Base-by-base conservation (phyloP, 37 sponge, comb jelly and placozoan genomes). In the Halichondria panicea region DNA sequence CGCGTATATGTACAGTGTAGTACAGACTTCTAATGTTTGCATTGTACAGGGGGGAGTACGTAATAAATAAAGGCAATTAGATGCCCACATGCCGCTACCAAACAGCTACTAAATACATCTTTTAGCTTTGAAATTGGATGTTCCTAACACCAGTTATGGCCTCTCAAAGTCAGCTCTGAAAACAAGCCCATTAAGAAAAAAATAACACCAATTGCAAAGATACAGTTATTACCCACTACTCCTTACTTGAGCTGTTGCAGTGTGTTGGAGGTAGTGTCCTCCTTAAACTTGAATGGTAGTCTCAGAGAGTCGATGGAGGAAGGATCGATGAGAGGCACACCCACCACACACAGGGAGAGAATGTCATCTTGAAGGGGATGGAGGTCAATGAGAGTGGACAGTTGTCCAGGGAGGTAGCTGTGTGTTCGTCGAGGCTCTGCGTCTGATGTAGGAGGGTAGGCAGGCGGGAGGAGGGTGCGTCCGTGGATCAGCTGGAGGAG, bases 321-420 rank as follows among this genome's bases (percentile, higher is more conserved):
- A 11, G 25, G 36, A n/a, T 62, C 68, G 25, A 89, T 83, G 43
- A 79, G 48, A 1, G 89, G 89, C 68, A 75, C 84, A 19, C 89
- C 89, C 0, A 75, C 80, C 0, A 89, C 38, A 37, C 48, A 84
- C 8, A 53, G 53, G 25, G 57, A 39, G 12, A 83, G 37, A 0
- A 89, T 50, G 45, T 83, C 89, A 6, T 89, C 84, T 75, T 89
- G 89, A 9, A 89, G 80, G 15, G 38, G 32, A 11, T 65, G 53
- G 0, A 84, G 73, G 60, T 84, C 45, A 52, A 83, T 52, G 30
- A 86, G 80, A 9, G 58, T 24, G 1, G 63, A 39, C 63, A 71
- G 62, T 63, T 77, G 76, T 22, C 65, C 77, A 24, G 85, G 85
- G 9, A 84, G 64, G 65, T 54, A 41, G 39, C 80, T 80, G 0